phyloP scores from a whole-genome alignment of 2,888 invertebrate species.

The Hydraecia micacea region DNA sequence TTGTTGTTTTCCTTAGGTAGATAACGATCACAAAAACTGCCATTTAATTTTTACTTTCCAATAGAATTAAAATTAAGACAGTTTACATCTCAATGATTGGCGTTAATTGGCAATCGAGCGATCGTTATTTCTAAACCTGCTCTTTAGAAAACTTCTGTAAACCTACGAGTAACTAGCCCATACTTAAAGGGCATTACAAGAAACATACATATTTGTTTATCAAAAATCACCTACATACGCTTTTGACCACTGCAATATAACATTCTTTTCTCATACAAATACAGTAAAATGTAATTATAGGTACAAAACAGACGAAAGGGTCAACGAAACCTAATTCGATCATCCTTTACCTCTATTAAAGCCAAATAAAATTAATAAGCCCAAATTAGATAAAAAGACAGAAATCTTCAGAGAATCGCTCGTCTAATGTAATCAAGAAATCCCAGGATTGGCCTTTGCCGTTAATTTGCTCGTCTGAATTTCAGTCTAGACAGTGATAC shows the following conservation, averaged over 20 bases:
- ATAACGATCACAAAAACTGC: neutral
- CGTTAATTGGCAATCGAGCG: slow-evolving; percentile 17
- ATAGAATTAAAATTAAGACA: neutral
- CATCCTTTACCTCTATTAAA: slow-evolving; percentile 2
- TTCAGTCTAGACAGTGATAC: slow-evolving; percentile 22
- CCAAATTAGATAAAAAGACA: slow-evolving; percentile 3
- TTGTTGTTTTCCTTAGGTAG: neutral
- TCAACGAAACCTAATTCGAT: slow-evolving; percentile 30
- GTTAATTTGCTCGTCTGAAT: slow-evolving; percentile 18
- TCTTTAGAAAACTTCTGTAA: neutral
- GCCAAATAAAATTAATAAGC: slow-evolving; percentile 33
- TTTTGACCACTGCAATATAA: neutral
- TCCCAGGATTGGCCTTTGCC: slow-evolving; percentile 28
- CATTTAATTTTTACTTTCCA: neutral
- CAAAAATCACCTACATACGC: neutral
- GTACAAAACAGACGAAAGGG: neutral
- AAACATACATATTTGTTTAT: neutral
- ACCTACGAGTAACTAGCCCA: neutral
- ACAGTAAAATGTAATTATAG: neutral
- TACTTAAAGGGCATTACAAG: neutral
- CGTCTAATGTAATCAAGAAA: slow-evolving; percentile 45
- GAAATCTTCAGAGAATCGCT: slow-evolving; percentile 30
- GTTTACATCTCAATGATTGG: neutral
- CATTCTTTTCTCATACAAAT: neutral
- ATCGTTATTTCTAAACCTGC: neutral